Conservation (phyloP, 2,113 vertebrate genomes). For the Poicephalus meyeri region DNA sequence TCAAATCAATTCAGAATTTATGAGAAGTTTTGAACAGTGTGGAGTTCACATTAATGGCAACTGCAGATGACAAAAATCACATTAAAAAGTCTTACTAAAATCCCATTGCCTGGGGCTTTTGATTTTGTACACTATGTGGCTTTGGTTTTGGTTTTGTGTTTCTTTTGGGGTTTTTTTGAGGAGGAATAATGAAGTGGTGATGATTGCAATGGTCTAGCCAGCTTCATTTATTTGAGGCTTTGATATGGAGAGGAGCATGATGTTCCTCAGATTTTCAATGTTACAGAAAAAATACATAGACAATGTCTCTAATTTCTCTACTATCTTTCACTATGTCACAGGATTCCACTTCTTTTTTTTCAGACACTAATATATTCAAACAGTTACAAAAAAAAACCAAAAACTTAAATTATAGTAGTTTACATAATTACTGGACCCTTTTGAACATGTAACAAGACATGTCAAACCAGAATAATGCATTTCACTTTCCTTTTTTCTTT, state of each 20-base stretch:
- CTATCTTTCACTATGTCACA: neutral
- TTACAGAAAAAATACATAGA: neutral
- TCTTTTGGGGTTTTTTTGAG: fast-evolving
- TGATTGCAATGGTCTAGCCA: neutral
- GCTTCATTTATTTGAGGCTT: neutral
- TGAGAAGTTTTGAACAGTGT: neutral
- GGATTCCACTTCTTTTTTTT: neutral
- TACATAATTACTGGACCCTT: neutral
- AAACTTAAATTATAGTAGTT: neutral
- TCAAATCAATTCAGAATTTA: neutral
- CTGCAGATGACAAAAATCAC: neutral
- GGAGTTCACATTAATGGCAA: neutral
- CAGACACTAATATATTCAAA: neutral
- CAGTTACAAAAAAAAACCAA: neutral
- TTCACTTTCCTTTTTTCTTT: neutral
- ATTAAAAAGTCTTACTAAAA: neutral
- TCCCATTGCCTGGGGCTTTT: neutral
- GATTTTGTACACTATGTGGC: neutral
- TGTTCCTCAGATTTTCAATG: neutral
- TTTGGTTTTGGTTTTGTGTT: neutral
- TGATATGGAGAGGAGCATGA: neutral
- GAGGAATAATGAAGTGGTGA: neutral
- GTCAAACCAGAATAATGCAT: neutral
- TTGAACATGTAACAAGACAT: neutral
- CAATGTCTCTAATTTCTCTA: neutral